These are phyloP conservation scores for Perizoma flavofasciatum DNA, from an alignment of 2,888 invertebrate genomes.

Conservation along the genomic window DNA sequence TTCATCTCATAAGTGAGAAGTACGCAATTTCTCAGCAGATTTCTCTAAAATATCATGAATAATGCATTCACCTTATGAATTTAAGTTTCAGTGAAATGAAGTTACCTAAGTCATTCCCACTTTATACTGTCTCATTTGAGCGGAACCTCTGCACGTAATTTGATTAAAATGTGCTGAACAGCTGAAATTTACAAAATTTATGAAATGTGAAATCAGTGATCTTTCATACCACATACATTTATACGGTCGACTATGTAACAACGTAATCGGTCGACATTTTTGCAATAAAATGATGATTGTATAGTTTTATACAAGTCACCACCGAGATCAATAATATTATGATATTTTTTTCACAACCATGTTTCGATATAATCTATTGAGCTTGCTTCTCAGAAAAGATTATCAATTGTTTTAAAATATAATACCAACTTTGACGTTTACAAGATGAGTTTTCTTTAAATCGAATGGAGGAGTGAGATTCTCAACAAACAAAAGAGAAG, in stretches of 20 bases:
- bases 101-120: constrained; percentile 27
- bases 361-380: too few relatives aligned
- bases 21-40: constrained; percentile 20
- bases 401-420: too few relatives aligned
- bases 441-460: too few relatives aligned
- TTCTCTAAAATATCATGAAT: constrained; percentile 30
- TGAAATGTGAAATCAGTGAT: constrained; percentile 1
- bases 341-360: too few relatives aligned
- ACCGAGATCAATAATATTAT: too few relatives aligned
- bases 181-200: constrained; percentile 15
- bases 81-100: constrained; percentile 29
- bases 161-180: constrained; percentile 10
- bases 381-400: too few relatives aligned
- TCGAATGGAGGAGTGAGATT: too few relatives aligned
- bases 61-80: constrained; percentile 38
- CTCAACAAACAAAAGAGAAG: too few relatives aligned
- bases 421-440: too few relatives aligned
- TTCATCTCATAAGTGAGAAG: constrained; percentile 2
- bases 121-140: constrained; percentile 25
- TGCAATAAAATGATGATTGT: too few relatives aligned
- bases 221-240: background rate
- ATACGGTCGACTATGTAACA: background rate
- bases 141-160: constrained; percentile 19
- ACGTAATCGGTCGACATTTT: too few relatives aligned
- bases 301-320: too few relatives aligned